A percentile compares a stretch with the other conserved stretches of the same genome.
phyloP scores from a whole-genome alignment of 2,888 invertebrate species.

The Actias luna region DNA sequence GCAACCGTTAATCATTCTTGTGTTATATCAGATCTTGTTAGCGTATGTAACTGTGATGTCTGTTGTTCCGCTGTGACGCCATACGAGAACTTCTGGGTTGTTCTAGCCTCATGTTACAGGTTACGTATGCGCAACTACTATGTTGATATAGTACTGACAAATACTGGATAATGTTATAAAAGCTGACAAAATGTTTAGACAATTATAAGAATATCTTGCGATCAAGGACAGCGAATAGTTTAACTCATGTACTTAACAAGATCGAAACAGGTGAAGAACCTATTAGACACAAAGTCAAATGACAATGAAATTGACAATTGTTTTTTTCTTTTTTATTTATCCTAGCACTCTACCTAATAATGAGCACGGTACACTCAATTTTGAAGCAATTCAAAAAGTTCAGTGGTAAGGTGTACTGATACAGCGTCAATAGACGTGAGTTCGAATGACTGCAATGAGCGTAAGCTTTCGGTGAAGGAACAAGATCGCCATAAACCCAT shows the following conservation, averaged over 20 bases:
- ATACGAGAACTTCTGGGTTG: not conserved
- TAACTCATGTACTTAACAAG: not conserved
- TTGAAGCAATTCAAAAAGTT: no score
- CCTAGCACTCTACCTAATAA: no score
- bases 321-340: no score
- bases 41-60: not conserved
- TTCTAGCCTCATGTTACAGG: not conserved
- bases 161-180: not conserved
- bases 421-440: no score
- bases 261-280: no score
- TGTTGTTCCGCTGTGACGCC: conserved; percentile 2
- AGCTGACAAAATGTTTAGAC: not conserved
- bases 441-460: no score
- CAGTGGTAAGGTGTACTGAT: no score
- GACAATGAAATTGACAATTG: no score
- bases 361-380: no score
- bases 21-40: not conserved
- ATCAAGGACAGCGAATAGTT: not conserved
- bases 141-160: not conserved
- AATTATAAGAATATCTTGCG: not conserved
- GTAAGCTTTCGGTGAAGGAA: no score
- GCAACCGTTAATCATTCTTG: not conserved
- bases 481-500: no score
- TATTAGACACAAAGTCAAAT: no score
- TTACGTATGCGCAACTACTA: not conserved